A percentile compares a stretch with the other conserved stretches of the same genome.
These are phyloP conservation scores for Coenonympha arcania DNA, from an alignment of 2,888 invertebrate genomes.

Conservation along the genomic window DNA sequence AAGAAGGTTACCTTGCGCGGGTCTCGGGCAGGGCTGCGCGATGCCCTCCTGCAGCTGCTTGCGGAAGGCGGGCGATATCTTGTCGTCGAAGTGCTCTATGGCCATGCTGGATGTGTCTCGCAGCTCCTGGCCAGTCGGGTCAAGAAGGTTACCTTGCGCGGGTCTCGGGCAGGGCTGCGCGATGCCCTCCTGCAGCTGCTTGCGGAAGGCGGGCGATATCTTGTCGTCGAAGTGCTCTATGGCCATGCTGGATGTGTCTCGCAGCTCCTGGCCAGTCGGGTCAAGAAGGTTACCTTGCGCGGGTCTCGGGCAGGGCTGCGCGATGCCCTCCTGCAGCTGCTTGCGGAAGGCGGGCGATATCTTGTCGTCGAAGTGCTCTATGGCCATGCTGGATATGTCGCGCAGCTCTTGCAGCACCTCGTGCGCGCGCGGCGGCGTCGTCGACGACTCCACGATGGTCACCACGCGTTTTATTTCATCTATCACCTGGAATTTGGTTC, in stretches of 20 bases:
- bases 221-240: slow-evolving; percentile 97
- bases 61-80: slow-evolving; percentile 75
- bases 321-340: slow-evolving; percentile 46
- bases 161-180: slow-evolving; percentile 38
- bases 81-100: slow-evolving; percentile 96
- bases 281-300: slow-evolving; percentile 41
- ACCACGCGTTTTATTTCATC: slow-evolving; percentile 89
- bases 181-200: slow-evolving; percentile 47
- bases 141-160: slow-evolving; percentile 39
- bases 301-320: slow-evolving; percentile 37
- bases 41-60: slow-evolving; percentile 50
- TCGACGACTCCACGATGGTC: slow-evolving; percentile 77
- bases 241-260: slow-evolving; percentile 94
- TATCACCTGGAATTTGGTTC: slow-evolving; percentile 76
- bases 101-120: slow-evolving; percentile 96
- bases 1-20: slow-evolving; percentile 41
- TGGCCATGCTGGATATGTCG: slow-evolving; percentile 95
- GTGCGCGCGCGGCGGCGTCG: slow-evolving; percentile 81
- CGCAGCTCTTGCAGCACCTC: slow-evolving; percentile 90
- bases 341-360: slow-evolving; percentile 72
- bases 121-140: too few relatives aligned
- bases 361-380: slow-evolving; percentile 96
- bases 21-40: slow-evolving; percentile 36
- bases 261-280: too few relatives aligned
- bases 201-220: slow-evolving; percentile 72